A percentile compares a stretch with the other conserved stretches of the same genome.
Evolutionary conservation across 2,888 invertebrate genomes (phyloP).

Genomic region (Thymelicus lineola): DNA sequence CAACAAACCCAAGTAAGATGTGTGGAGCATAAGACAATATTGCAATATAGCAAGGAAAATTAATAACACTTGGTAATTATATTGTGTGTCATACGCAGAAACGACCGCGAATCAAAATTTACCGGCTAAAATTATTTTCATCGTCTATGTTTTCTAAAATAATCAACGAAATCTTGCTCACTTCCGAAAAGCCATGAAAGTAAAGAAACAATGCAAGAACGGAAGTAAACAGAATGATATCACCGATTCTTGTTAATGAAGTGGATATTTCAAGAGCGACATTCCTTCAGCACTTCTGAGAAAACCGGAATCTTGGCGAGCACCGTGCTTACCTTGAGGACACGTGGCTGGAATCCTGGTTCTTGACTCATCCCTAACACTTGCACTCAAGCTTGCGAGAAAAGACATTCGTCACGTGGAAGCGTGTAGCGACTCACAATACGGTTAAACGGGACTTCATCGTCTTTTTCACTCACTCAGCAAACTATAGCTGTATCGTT

Average conservation of each 20-base stretch:
- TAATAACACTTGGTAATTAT: too few relatives aligned
- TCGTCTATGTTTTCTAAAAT: neutral
- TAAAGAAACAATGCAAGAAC: conserved; percentile 7
- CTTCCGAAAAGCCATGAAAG: conserved; percentile 22
- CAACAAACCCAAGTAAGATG: too few relatives aligned
- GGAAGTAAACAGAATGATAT: conserved; percentile 53
- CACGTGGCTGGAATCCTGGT: conserved; percentile 53
- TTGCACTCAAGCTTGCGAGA: conserved; percentile 31
- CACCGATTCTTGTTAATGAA: conserved; percentile 51
- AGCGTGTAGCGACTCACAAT: conserved; percentile 23
- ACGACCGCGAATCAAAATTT: neutral
- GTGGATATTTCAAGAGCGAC: conserved; percentile 53
- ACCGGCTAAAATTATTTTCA: neutral
- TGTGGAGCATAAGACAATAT: too few relatives aligned
- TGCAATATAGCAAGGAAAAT: too few relatives aligned
- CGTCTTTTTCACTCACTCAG: too few relatives aligned
- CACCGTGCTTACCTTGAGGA: conserved; percentile 48
- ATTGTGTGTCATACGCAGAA: too few relatives aligned
- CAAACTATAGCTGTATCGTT: neutral
- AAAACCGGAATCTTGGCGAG: conserved; percentile 65
- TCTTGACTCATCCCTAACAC: conserved; percentile 53
- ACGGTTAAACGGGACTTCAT: too few relatives aligned
- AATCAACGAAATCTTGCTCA: neutral
- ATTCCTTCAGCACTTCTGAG: conserved; percentile 54
- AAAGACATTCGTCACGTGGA: conserved; percentile 44